These are phyloP conservation scores for Clusia tigrina DNA, from an alignment of 2,888 invertebrate species.

Conservation along the genomic window DNA sequence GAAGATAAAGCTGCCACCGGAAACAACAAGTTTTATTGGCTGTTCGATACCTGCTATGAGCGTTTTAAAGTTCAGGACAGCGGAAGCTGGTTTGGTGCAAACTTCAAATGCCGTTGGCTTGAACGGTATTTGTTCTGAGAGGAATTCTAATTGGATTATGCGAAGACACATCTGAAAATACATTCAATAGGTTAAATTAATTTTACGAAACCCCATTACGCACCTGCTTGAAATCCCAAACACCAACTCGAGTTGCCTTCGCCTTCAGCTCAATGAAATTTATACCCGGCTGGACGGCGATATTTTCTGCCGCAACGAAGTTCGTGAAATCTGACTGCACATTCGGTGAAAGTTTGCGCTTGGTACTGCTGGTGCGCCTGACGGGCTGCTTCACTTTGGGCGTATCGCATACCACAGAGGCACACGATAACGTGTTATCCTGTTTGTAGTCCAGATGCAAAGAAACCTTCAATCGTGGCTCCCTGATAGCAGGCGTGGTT, in stretches of 20 bases:
- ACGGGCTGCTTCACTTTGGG: slow-evolving; percentile 69
- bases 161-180: slow-evolving; percentile 49
- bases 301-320: slow-evolving; percentile 67
- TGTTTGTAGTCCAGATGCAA: slow-evolving; percentile 81
- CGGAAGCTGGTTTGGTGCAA: slow-evolving; percentile 66
- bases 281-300: slow-evolving; percentile 71
- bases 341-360: slow-evolving; percentile 74
- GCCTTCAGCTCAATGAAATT: slow-evolving; percentile 72
- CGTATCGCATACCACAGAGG: slow-evolving; percentile 76
- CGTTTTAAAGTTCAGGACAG: slow-evolving; percentile 71
- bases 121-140: slow-evolving; percentile 70
- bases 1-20: slow-evolving; percentile 80
- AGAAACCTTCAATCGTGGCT: slow-evolving; percentile 67
- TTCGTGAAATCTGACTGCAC: slow-evolving; percentile 73
- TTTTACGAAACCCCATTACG: not conserved
- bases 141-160: slow-evolving; percentile 73
- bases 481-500: slow-evolving; percentile 31
- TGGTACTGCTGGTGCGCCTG: slow-evolving; percentile 76
- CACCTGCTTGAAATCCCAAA: slow-evolving; percentile 76
- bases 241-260: slow-evolving; percentile 72
- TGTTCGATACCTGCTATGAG: slow-evolving; percentile 84
- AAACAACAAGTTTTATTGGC: slow-evolving; percentile 76
- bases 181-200: not conserved
- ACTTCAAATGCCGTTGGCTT: slow-evolving; percentile 62
- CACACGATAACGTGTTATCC: slow-evolving; percentile 79